Evolutionary conservation across 2,113 vertebrate species (phyloP).

Genomic region (Festucalex cinctus): DNA sequence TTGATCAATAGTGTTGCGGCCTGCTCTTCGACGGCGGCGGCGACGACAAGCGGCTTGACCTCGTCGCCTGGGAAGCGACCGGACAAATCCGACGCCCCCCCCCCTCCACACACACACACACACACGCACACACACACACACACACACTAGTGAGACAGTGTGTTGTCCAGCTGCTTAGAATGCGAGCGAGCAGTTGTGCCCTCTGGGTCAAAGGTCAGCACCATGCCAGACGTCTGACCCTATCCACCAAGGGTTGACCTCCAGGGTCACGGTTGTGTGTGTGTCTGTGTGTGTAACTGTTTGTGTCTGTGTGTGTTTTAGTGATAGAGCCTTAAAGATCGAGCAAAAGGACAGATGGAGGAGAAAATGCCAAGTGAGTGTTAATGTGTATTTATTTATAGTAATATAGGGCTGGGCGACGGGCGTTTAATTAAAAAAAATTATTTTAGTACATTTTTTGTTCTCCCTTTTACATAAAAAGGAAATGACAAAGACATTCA

Average conservation of each 20-base stretch:
- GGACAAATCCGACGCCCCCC: conserved; percentile 11
- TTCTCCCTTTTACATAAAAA: too few relatives aligned
- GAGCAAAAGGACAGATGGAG: background rate
- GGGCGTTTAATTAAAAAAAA: background rate
- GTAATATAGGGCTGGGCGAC: background rate
- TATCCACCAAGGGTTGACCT: conserved; percentile 2
- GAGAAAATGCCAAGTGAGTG: background rate
- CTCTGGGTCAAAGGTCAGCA: background rate
- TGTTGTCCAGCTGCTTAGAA: conserved; percentile 7
- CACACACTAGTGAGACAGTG: background rate
- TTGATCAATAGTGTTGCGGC: conserved; percentile 46
- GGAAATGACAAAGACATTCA: background rate
- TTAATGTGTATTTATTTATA: background rate
- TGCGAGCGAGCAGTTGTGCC: background rate
- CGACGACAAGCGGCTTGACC: conserved; percentile 17
- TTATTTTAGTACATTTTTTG: too few relatives aligned
- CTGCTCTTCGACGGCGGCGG: conserved; percentile 17
- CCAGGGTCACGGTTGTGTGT: background rate
- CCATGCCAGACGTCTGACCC: conserved; percentile 8
- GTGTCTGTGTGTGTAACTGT: background rate
- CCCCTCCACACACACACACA: conserved; percentile 25
- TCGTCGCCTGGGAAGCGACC: background rate
- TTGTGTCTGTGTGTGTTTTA: background rate
- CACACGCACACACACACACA: conserved; percentile 26
- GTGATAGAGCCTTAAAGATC: background rate